A percentile compares a stretch with the other conserved stretches of the same genome.
phyloP scores from a whole-genome alignment of 1,140 invertebrate species.

The Pseudomyrmex sp. region DNA sequence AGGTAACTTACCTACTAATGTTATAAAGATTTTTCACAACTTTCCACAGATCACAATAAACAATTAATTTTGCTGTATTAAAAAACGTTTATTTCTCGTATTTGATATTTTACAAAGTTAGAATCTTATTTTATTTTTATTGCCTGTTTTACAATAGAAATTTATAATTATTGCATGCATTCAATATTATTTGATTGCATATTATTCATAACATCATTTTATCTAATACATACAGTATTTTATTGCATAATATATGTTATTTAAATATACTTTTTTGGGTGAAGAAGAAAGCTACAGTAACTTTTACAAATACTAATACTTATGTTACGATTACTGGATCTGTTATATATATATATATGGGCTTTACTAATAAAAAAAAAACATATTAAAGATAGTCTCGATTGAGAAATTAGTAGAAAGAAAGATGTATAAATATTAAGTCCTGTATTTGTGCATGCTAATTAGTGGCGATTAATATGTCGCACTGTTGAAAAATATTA shows the following conservation, averaged over 20 bases:
- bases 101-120: constrained; percentile 3
- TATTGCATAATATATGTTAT: background rate
- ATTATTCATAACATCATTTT: background rate
- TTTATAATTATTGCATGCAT: constrained; percentile 38
- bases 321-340: background rate
- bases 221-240: background rate
- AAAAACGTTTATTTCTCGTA: constrained; percentile 9
- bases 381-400: no score
- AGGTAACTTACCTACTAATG: background rate
- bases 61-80: background rate
- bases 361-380: no score
- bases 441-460: constrained; percentile 39
- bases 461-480: constrained; percentile 2
- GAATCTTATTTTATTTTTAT: constrained; percentile 13
- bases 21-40: background rate
- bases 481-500: constrained; percentile 10
- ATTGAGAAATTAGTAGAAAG: background rate
- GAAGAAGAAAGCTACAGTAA: background rate
- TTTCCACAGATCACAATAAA: background rate
- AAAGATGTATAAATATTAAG: background rate
- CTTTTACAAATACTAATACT: background rate
- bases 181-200: background rate
- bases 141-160: constrained; percentile 9
- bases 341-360: background rate
- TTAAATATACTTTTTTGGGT: background rate